Percentiles rank a stretch among this genome's conserved stretches.
phyloP scores from a whole-genome alignment of 2,113 vertebrate species.

The Lampris megalopsis region DNA sequence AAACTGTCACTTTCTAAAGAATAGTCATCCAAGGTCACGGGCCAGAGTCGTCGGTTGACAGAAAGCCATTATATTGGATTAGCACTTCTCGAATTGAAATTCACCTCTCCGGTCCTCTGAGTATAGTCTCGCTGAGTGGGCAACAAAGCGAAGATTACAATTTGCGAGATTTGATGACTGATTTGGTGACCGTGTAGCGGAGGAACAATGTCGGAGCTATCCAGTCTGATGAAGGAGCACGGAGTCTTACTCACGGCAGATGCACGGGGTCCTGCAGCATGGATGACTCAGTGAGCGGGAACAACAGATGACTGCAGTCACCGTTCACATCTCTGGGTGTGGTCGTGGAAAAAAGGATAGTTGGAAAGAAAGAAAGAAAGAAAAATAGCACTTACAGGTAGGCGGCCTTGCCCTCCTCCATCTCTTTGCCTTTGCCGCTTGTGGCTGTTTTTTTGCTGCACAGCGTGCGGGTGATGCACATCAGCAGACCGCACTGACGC shows the following conservation, averaged over 20 bases:
- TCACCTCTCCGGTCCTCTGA: no score
- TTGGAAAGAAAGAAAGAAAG: neutral
- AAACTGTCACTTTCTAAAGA: neutral
- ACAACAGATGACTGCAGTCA: slow-evolving; percentile 5
- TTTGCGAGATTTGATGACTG: no score
- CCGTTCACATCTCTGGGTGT: slow-evolving; percentile 2
- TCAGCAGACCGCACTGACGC: slow-evolving; percentile 94
- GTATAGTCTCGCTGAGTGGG: no score
- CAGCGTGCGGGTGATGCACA: slow-evolving; percentile 95
- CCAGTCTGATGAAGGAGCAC: slow-evolving; percentile 12
- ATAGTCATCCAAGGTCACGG: no score
- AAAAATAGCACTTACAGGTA: slow-evolving; percentile 90
- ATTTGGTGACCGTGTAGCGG: no score
- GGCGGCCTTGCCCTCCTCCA: slow-evolving; percentile 97
- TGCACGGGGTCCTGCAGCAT: slow-evolving; percentile 64
- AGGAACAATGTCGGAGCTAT: slow-evolving; percentile 9
- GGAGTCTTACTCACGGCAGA: slow-evolving; percentile 74
- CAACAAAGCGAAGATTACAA: no score
- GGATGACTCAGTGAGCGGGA: slow-evolving; percentile 54
- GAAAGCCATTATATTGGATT: neutral
- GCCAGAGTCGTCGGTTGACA: neutral
- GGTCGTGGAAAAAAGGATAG: neutral
- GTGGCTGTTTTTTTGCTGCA: slow-evolving; percentile 96
- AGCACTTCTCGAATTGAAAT: neutral
- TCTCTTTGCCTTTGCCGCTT: slow-evolving; percentile 94